phyloP scores from a whole-genome alignment of 2,888 invertebrate species.

The Eucera pruinosa region DNA sequence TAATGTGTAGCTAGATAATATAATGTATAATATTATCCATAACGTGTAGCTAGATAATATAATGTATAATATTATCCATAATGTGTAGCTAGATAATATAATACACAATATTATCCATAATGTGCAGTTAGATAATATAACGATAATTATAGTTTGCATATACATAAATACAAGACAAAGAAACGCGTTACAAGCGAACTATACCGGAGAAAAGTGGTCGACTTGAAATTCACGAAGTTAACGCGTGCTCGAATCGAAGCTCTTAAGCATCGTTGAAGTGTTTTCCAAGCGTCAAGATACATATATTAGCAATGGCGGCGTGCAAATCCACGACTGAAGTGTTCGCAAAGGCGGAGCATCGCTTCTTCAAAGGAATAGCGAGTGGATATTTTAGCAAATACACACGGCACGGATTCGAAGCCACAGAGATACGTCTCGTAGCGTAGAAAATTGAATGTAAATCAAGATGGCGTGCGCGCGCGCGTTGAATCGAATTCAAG shows the following conservation, averaged over 20 bases:
- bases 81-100: too few relatives aligned
- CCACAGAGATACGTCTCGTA: neutral
- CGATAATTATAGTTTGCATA: too few relatives aligned
- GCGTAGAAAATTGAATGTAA: constrained; percentile 36
- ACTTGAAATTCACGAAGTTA: neutral
- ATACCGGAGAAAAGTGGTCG: too few relatives aligned
- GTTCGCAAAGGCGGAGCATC: neutral
- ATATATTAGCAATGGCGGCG: neutral
- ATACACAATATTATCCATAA: too few relatives aligned
- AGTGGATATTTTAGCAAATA: constrained; percentile 13
- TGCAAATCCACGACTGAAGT: neutral
- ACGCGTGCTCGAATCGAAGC: neutral
- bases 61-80: too few relatives aligned
- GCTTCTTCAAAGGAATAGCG: neutral
- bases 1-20: too few relatives aligned
- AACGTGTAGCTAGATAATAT: too few relatives aligned
- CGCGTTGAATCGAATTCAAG: constrained; percentile 25
- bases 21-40: too few relatives aligned
- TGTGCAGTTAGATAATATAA: too few relatives aligned
- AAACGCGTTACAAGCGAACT: too few relatives aligned
- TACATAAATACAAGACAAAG: too few relatives aligned
- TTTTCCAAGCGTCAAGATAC: neutral
- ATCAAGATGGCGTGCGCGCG: constrained; percentile 5
- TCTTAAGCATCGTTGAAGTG: too few relatives aligned
- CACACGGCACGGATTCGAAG: neutral